Evolutionary conservation across 2,113 vertebrate species (phyloP), one percentile per base, ranked within the genome.

Genomic region (Arenaria interpres): DNA sequence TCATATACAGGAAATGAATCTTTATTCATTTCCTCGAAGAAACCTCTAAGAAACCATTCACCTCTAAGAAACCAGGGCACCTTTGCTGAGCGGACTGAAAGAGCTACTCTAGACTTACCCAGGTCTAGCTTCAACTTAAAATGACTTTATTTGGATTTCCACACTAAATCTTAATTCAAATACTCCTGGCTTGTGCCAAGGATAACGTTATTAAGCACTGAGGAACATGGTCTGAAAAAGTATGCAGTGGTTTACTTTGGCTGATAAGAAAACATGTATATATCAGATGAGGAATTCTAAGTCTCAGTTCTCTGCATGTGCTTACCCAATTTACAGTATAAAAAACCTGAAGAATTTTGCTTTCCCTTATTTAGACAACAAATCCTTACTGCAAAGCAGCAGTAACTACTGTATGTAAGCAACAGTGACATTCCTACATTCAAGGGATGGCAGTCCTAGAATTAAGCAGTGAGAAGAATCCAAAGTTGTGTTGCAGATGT

Each of bases 321-420:
- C 48, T 92, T 72, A 81, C 27, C 48, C 50, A 68, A 46, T 90
- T 67, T 76, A 80, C 51, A 67, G 59, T 14, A 80, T 9, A 46
- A 71, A 78, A 87, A 79, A 72, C 35, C 32, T 22, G 35, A 90
- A 62, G 51, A 77, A 76, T 79, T 83, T 67, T 46, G 57, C 68
- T 72, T 92, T 84, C 56, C 69, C 59, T 87, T 80, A 90, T 90
- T 94, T 85, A 90, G 89, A 76, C 86, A 85, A 63, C 21, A 90
- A 76, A 85, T 84, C 53, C 82, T 84, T 62, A 56, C 57, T 43
- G 73, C 48, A 92, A 76, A 66, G 86, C 63, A 88, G 73, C 68
- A 84, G 56, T 15, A 73, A 89, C 24, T 71, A 79, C 56, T 1
- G 2, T 32, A 30, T n/a, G 30, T 37, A 71, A 72, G 68, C 37